A percentile compares a stretch with the other conserved stretches of the same genome.
These are phyloP conservation scores for Parelbella ahira DNA, from an alignment of 2,888 invertebrate genomes.

Conservation along the genomic window DNA sequence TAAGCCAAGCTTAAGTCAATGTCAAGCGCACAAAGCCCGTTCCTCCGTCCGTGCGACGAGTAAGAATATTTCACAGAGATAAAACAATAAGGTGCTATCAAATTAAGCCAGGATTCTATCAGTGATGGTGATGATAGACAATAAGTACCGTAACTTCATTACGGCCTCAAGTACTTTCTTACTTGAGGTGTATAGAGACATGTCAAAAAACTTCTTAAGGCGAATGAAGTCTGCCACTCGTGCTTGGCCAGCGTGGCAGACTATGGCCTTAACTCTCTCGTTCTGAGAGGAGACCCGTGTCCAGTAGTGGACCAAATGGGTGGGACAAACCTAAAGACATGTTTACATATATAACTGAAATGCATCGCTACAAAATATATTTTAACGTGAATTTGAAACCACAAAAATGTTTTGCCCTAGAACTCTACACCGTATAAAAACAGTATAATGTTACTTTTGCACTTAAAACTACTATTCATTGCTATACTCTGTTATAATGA, in stretches of 20 bases:
- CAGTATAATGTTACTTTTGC: conserved; percentile 1
- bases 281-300: no score
- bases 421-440: conserved; percentile 4
- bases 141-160: conserved; percentile 25
- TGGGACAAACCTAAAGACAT: no score
- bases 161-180: conserved; percentile 26
- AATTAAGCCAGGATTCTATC: conserved; percentile 2
- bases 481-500: no score
- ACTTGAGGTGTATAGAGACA: conserved; percentile 20
- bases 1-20: conserved; percentile 6
- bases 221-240: no score
- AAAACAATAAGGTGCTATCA: conserved; percentile 1
- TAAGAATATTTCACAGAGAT: conserved; percentile 12
- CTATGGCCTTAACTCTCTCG: no score
- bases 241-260: no score
- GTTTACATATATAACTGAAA: conserved; percentile 8
- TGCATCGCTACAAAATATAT: conserved; percentile 11
- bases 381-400: neutral
- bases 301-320: no score
- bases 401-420: conserved; percentile 1
- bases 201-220: neutral
- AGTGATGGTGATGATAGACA: conserved; percentile 13
- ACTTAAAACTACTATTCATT: conserved; percentile 4
- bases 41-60: conserved; percentile 10
- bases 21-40: conserved; percentile 5